Evolutionary conservation across 2,888 invertebrate genomes (phyloP).

Genomic region (Tetheella fluctuosa): DNA sequence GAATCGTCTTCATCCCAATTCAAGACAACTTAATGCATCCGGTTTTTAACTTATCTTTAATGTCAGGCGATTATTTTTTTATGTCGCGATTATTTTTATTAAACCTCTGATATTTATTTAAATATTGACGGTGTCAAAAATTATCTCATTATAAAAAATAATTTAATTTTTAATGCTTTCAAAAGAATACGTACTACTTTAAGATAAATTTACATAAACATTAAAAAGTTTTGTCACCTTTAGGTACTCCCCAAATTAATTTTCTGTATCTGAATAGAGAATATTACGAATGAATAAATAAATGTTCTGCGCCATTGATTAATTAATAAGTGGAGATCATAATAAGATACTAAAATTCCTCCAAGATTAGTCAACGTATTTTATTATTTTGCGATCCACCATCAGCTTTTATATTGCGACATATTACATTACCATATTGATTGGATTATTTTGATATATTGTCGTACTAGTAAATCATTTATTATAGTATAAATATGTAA

Average conservation of each 20-base stretch:
- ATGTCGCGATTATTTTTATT: neutral
- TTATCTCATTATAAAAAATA: neutral
- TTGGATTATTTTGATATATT: slow-evolving; percentile 10
- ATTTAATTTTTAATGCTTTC: neutral
- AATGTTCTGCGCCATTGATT: neutral
- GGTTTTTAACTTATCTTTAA: neutral
- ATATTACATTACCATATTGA: slow-evolving; percentile 9
- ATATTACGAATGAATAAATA: neutral
- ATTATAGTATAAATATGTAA: neutral
- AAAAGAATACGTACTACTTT: neutral
- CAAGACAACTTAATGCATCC: neutral
- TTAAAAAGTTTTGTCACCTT: too few relatives aligned
- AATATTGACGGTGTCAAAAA: neutral
- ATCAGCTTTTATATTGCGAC: slow-evolving; percentile 5
- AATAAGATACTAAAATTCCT: slow-evolving; percentile 3
- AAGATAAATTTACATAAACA: neutral
- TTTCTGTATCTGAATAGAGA: too few relatives aligned
- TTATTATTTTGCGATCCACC: neutral
- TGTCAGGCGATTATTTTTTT: neutral
- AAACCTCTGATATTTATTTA: neutral
- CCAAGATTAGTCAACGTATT: neutral
- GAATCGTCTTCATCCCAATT: too few relatives aligned
- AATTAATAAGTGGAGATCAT: neutral
- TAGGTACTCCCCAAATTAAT: too few relatives aligned
- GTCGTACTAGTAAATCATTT: slow-evolving; percentile 8